Conservation (phyloP, 2,797 vertebrate genomes). For the Hydrolagus colliei region DNA sequence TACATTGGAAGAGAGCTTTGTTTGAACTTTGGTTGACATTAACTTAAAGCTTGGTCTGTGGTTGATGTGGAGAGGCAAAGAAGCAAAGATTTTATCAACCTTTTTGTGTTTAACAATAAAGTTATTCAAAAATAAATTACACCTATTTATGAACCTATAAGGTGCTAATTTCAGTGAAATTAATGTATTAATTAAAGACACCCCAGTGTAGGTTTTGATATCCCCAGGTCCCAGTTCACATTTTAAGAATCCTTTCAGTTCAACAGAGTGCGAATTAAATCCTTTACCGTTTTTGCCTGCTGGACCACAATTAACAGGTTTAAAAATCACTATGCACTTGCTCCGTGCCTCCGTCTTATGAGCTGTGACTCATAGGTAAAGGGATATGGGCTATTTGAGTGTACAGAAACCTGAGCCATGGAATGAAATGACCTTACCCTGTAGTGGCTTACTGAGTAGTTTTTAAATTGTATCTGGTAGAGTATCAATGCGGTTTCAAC, state of each 20-base stretch:
- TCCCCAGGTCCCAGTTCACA: not conserved
- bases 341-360: not conserved
- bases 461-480: conserved; percentile 41
- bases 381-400: not conserved
- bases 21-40: not conserved
- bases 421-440: not conserved
- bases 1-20: not conserved
- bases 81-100: no score
- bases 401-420: conserved; percentile 21
- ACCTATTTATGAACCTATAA: not conserved
- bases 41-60: not conserved
- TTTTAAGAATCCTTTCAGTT: not conserved
- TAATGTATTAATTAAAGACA: not conserved
- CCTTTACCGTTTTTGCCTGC: not conserved
- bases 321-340: not conserved
- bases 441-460: not conserved
- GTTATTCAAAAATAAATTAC: not conserved
- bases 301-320: not conserved
- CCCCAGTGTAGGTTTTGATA: not conserved
- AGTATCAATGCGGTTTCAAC: conserved; percentile 36
- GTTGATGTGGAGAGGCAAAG: not conserved
- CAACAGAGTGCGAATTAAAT: not conserved
- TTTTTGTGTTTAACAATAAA: not conserved
- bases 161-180: not conserved
- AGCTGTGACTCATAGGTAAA: not conserved